phyloP scores from a whole-genome alignment of 1,140 invertebrate genomes.

The Pogonomyrmex barbatus region DNA sequence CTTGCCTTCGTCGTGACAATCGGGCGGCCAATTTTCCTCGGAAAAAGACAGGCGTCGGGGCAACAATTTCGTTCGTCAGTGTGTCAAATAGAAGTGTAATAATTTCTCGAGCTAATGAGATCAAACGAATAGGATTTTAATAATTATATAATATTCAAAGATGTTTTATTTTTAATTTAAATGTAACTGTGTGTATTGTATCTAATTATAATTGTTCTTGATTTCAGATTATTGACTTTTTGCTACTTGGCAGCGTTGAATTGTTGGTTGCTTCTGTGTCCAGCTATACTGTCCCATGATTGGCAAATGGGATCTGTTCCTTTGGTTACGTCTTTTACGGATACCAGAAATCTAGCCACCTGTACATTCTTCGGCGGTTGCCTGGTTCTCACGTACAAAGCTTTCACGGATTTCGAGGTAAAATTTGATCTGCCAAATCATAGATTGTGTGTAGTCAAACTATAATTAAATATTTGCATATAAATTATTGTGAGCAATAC shows the following conservation, averaged over 20 bases:
- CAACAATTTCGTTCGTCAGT: slow-evolving; percentile 1
- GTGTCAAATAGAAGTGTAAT: neutral
- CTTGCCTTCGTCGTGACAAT: slow-evolving; percentile 21
- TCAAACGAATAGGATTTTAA: slow-evolving; percentile 4
- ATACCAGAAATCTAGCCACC: slow-evolving; percentile 91
- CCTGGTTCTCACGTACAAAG: slow-evolving; percentile 88
- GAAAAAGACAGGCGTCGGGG: neutral
- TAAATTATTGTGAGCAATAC: neutral
- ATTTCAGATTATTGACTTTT: slow-evolving; percentile 90
- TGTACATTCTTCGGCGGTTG: slow-evolving; percentile 89
- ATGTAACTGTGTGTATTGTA: neutral
- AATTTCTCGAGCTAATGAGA: neutral
- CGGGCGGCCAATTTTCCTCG: slow-evolving; percentile 62
- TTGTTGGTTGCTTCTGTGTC: slow-evolving; percentile 93
- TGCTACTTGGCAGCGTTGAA: slow-evolving; percentile 93
- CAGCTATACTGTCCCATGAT: slow-evolving; percentile 92
- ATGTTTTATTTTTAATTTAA: neutral
- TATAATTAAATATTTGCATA: neutral
- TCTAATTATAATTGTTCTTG: slow-evolving; percentile 23
- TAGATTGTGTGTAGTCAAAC: neutral
- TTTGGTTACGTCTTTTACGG: slow-evolving; percentile 89
- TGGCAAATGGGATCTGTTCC: slow-evolving; percentile 96
- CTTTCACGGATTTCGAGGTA: slow-evolving; percentile 89
- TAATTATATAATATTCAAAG: neutral
- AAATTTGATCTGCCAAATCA: neutral